A percentile compares a stretch with the other conserved stretches of the same genome.
phyloP scores from a whole-genome alignment of 2,888 invertebrate genomes.

The Mycogona germanica region DNA sequence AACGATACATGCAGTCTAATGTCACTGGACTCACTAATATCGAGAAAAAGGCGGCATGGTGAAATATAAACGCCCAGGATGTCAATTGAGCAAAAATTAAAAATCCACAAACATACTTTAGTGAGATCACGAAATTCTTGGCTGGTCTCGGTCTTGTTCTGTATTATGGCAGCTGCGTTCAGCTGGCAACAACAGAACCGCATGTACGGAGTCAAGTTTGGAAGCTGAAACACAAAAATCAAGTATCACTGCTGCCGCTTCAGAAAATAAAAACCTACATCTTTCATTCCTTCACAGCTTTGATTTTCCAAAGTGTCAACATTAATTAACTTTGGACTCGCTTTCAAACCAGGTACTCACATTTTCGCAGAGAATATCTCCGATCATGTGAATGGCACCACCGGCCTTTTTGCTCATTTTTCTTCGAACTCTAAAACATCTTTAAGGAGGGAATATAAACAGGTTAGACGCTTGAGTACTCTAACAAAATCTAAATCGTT shows the following conservation, averaged over 20 bases:
- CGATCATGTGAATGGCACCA: conserved; percentile 47
- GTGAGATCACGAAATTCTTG: conserved; percentile 47
- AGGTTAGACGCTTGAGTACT: not conserved
- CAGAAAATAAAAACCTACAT: not conserved
- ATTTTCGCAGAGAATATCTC: conserved; percentile 56
- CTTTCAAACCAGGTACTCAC: conserved; percentile 43
- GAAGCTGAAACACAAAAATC: conserved; percentile 43
- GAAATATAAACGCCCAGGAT: too few relatives aligned
- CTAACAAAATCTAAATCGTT: not conserved
- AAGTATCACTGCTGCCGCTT: not conserved
- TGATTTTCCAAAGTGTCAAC: not conserved
- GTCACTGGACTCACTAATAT: too few relatives aligned
- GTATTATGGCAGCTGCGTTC: conserved; percentile 52
- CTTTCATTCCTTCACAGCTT: not conserved
- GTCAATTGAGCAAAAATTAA: not conserved
- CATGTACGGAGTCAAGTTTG: conserved; percentile 56
- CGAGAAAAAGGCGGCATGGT: too few relatives aligned
- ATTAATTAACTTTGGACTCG: not conserved
- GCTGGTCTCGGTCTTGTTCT: conserved; percentile 48
- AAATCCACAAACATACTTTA: conserved; percentile 24
- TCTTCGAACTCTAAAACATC: conserved; percentile 44
- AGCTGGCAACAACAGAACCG: conserved; percentile 61
- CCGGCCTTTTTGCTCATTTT: conserved; percentile 47
- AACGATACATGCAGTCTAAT: too few relatives aligned
- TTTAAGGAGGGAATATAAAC: conserved; percentile 25